Conservation (phyloP, 2,113 vertebrate genomes). For the Microcebus ravelobensis region DNA sequence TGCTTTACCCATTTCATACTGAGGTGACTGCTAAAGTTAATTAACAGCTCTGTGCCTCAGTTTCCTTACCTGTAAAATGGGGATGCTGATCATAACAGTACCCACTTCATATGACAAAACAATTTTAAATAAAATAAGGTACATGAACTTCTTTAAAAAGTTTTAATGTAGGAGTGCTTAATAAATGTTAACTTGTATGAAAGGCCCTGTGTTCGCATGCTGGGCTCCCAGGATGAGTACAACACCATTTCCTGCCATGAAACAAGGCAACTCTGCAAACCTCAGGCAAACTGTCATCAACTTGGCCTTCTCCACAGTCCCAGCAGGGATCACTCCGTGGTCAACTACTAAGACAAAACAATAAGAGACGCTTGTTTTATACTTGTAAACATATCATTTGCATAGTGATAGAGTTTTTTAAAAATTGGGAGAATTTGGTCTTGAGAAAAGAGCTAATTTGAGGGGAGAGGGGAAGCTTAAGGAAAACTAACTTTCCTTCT, state of each 20-base stretch:
- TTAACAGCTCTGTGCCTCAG: not conserved
- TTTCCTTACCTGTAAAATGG: not conserved
- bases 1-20: not conserved
- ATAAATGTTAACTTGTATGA: not conserved
- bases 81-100: not conserved
- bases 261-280: not conserved
- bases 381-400: not conserved
- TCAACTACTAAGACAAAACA: not conserved
- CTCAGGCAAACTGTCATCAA: not conserved
- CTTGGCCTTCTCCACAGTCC: not conserved
- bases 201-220: not conserved
- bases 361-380: not conserved
- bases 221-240: not conserved
- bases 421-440: not conserved
- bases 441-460: not conserved
- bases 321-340: not conserved
- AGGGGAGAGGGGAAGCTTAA: constrained; percentile 51
- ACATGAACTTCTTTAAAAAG: not conserved
- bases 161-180: not conserved
- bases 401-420: not conserved
- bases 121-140: not conserved
- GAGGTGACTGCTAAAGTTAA: not conserved
- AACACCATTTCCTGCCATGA: not conserved
- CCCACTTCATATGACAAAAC: not conserved
- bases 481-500: not conserved